A percentile compares a stretch with the other conserved stretches of the same genome.
Conservation (phyloP, 2,113 vertebrate genomes). For the Panthera tigris region DNA sequence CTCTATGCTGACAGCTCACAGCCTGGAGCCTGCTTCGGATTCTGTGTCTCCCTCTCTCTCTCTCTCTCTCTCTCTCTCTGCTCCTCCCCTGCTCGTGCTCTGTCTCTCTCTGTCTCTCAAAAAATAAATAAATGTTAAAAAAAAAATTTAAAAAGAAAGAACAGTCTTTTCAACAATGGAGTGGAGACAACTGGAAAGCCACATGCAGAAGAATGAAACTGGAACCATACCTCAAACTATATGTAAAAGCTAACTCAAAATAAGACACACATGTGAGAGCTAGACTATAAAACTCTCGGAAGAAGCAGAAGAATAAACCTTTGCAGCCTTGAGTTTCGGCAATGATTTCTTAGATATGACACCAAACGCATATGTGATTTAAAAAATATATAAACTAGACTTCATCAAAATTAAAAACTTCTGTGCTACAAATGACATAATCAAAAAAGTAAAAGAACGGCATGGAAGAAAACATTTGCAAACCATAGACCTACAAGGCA, state of each 20-base stretch:
- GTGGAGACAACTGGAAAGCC: neutral
- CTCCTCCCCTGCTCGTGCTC: too few species aligned
- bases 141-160: neutral
- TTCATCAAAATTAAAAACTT: neutral
- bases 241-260: conserved; percentile 22
- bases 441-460: neutral
- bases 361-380: neutral
- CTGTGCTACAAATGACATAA: neutral
- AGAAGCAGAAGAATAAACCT: neutral
- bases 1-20: too few species aligned
- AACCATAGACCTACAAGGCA: neutral
- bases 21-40: too few species aligned
- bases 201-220: neutral
- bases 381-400: neutral
- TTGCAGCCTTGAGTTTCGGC: neutral
- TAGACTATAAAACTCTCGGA: neutral
- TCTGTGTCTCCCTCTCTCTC: too few species aligned
- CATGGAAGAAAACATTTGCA: neutral
- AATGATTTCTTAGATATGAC: conserved; percentile 26
- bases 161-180: neutral
- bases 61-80: too few species aligned
- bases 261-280: neutral
- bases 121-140: too few species aligned
- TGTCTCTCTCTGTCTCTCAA: too few species aligned
- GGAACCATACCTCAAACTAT: neutral